A percentile compares a stretch with the other conserved stretches of the same genome.
Evolutionary conservation across 2,797 vertebrate genomes (phyloP).

Genomic region (Odontamblyopus rebecca): DNA sequence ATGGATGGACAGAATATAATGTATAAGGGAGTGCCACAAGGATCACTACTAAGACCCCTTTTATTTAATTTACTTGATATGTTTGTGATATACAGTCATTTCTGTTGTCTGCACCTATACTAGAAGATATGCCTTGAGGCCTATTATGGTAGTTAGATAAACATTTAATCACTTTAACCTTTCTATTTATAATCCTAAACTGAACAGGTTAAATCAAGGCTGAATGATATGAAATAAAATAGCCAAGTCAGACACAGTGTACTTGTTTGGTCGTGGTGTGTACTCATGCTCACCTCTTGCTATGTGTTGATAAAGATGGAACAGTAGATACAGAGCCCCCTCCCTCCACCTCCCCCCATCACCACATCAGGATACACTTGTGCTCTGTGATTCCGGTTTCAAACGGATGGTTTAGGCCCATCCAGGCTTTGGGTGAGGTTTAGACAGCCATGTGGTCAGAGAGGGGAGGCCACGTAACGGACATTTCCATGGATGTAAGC

Average conservation of each 20-base stretch:
- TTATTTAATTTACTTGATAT: neutral
- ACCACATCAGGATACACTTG: slow-evolving; percentile 99
- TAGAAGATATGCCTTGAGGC: neutral
- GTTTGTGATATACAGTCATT: neutral
- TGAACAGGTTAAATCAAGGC: neutral
- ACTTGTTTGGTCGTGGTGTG: slow-evolving; percentile 5
- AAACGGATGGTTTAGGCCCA: slow-evolving; percentile 84
- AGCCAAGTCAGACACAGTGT: slow-evolving; percentile 15
- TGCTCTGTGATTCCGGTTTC: slow-evolving; percentile 94
- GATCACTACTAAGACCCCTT: neutral
- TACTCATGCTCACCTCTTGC: slow-evolving; percentile 17
- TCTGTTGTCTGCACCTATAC: neutral
- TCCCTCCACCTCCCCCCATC: slow-evolving; percentile 72
- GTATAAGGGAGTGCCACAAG: neutral
- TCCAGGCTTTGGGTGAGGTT: slow-evolving; percentile 85
- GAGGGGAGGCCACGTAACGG: slow-evolving; percentile 81
- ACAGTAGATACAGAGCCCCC: slow-evolving; percentile 58
- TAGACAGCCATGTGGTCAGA: slow-evolving; percentile 80
- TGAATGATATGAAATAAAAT: slow-evolving; percentile 8
- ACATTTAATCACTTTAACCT: neutral
- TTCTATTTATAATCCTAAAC: neutral
- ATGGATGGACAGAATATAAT: no score
- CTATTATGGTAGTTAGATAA: neutral
- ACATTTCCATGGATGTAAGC: slow-evolving; percentile 60
- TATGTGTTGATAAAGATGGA: slow-evolving; percentile 45